Conservation (phyloP, 2,888 invertebrate species). For the Callimorpha dominula region DNA sequence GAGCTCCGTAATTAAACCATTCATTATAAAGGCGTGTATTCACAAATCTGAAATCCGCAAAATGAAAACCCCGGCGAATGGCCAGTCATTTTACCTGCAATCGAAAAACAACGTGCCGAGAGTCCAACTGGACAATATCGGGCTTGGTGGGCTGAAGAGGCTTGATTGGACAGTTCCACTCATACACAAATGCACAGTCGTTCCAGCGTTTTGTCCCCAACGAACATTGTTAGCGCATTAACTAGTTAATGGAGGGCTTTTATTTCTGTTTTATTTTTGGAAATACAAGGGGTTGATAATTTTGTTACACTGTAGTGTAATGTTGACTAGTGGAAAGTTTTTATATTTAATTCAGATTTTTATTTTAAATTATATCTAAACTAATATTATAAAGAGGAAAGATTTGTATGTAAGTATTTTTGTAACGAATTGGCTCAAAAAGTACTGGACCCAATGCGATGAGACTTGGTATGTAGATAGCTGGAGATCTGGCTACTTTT, state of each 20-base stretch:
- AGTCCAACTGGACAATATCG: slow-evolving; percentile 59
- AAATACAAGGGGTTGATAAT: slow-evolving; percentile 58
- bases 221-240: slow-evolving; percentile 82
- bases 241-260: slow-evolving; percentile 78
- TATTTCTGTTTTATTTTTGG: slow-evolving; percentile 81
- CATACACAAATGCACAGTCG: slow-evolving; percentile 48
- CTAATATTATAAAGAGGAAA: too few relatives aligned
- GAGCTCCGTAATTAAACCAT: slow-evolving; percentile 20
- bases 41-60: slow-evolving; percentile 52
- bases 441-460: too few relatives aligned
- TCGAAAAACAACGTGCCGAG: slow-evolving; percentile 52
- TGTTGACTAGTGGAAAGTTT: neutral
- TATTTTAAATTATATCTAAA: neutral
- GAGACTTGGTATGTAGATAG: too few relatives aligned
- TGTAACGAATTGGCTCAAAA: too few relatives aligned
- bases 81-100: slow-evolving; percentile 59
- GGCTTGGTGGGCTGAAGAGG: slow-evolving; percentile 50
- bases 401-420: too few relatives aligned
- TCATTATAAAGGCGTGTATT: slow-evolving; percentile 48
- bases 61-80: slow-evolving; percentile 53
- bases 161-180: slow-evolving; percentile 58
- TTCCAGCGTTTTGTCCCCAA: slow-evolving; percentile 53
- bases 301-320: slow-evolving; percentile 54
- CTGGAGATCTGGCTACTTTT: too few relatives aligned
- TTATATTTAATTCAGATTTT: too few relatives aligned